A percentile compares a stretch with the other conserved stretches of the same genome.
Evolutionary conservation across 2,113 vertebrate species (phyloP).

Genomic region (Dolichallabes microphthalmus): DNA sequence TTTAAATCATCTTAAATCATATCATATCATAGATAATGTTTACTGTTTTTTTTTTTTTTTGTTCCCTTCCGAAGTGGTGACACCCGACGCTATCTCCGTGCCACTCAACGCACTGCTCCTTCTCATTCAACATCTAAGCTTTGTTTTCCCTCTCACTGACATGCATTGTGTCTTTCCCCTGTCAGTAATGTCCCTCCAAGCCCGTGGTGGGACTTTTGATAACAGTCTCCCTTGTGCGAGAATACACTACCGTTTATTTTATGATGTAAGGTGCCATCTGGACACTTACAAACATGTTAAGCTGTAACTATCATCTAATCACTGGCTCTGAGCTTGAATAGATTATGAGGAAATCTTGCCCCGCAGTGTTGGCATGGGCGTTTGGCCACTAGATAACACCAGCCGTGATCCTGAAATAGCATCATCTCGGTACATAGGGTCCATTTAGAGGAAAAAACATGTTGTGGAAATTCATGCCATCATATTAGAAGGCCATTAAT

Average conservation of each 20-base stretch:
- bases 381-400: slow-evolving; percentile 13
- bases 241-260: slow-evolving; percentile 53
- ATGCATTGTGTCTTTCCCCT: slow-evolving; percentile 24
- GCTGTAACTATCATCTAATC: slow-evolving; percentile 51
- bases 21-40: background rate
- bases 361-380: background rate
- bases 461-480: background rate
- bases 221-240: slow-evolving; percentile 42
- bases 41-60: too few relatives aligned
- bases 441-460: background rate
- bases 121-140: background rate
- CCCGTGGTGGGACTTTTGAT: slow-evolving; percentile 14
- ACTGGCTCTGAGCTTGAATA: slow-evolving; percentile 42
- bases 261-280: slow-evolving; percentile 58
- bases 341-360: slow-evolving; percentile 54
- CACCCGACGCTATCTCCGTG: slow-evolving; percentile 1
- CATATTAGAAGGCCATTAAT: background rate
- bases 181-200: background rate
- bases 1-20: background rate
- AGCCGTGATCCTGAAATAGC: slow-evolving; percentile 21
- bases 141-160: slow-evolving; percentile 5
- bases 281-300: slow-evolving; percentile 51
- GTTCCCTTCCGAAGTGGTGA: background rate
- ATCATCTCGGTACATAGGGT: background rate
- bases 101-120: background rate